Evolutionary conservation across 2,888 invertebrate genomes (phyloP), one percentile per base, ranked within the genome.

Genomic region (Apodemia mormo): DNA sequence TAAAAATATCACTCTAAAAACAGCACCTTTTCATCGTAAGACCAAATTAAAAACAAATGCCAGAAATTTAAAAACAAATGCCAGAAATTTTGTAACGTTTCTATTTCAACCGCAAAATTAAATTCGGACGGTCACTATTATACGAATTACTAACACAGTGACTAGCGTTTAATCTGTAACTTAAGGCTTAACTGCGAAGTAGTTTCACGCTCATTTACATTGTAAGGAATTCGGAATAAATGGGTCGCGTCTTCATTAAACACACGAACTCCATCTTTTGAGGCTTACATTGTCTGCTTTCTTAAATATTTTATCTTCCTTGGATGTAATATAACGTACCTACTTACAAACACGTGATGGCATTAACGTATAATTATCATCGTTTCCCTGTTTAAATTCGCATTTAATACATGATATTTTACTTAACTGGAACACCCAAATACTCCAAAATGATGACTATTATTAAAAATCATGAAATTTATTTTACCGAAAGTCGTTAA

Each of bases 131-230:
- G 45, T 10, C 45, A 49, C 49, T 49, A 49, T 14, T 49, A 49
- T 49, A 49, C 49, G 14, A 49, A 49, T 49, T 49, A 49, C 49
- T 49, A 14, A 49, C 2, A 49, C 49, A 49, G 12, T 49, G 8
- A 49, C 49, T 49, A 12, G 49, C 49, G 12, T 3, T 49, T 49
- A 49, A 49, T 49, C 14, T 49, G 14, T 49, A 12, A 49, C 49
- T 49, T 49, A 49, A 49, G 49, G 12, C 49, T 49, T 49, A 49
- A 49, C 49, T 49, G 14, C 49, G 14, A 49, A 49, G 49, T 49
- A 49, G 49, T 49, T 49, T 49, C 49, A 49, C 49, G 49, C 49
- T 49, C 49, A 49, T 49, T 49, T 49, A 49, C 49, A 49, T 49
- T 49, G 49, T 49, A 12, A 49, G 49, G 49, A 49, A 49, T 49